Evolutionary conservation across 35 echinoderm and acorn worm genomes (phyloP), one percentile per base, ranked within the genome.

Genomic region (Holothuria glaberrima): DNA sequence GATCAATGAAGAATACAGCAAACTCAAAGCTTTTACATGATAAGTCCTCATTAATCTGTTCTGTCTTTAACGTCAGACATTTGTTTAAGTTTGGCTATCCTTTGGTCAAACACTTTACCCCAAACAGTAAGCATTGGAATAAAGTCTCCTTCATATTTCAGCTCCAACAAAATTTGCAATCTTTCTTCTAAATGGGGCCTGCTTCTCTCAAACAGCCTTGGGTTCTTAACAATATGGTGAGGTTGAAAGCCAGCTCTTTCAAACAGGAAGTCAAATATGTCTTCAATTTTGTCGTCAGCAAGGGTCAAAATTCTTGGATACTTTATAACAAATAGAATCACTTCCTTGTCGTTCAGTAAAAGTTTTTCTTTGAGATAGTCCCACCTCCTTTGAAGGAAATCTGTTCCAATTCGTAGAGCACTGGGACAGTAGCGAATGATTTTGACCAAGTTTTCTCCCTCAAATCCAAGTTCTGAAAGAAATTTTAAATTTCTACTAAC

Each of bases 391-490:
- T 84, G 90, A 34, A 94, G 79, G 50, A 94, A 94, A 32, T 86
- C 88, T 18, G 79, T 94, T 52, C 92, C 92, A 30, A 94, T 94
- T 17, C 92, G 78, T 3, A 94, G 33, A 0, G 80, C 77, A 52
- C 92, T 94, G 12, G 92, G 92, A 67, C 92, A 94, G 88, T 90
- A 94, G 9, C 88, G 88, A 26, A 94, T 94, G 35, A 94, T 80
- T 30, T 88, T 90, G 19, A 90, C 82, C 17, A 94, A 41, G 52
- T 83, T 36, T 6, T 70, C 65, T 12, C 92, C 92, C 16, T 36
- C 18, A 34, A 90, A 90, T 58, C 92, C 92, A 26, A 82, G 45
- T 28, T 85, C 68, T 16, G 27, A 86, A 28, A 94, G 63, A 35
- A 90, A 86, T 19, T 63, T 71, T 22, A 94, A 80, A 48, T 86